Evolutionary conservation across 2,797 vertebrate genomes (phyloP), one percentile per base, ranked within the genome.

Genomic region (Onychomys arenicola): DNA sequence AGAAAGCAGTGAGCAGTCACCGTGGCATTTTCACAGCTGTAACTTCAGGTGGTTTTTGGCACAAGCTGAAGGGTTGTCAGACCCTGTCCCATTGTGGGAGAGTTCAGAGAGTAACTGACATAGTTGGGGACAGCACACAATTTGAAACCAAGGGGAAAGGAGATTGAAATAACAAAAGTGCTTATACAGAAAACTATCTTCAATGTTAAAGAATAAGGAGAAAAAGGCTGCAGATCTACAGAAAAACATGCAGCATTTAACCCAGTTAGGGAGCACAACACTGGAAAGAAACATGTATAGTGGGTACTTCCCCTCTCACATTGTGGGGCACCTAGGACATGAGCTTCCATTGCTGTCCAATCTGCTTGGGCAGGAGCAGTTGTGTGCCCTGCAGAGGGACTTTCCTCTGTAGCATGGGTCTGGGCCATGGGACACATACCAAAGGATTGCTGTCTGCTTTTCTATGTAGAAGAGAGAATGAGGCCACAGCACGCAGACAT

Each of bases 281-380:
- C 63, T 81, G 34, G n/a, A 78, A 43, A 71, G 40, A 43, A 49
- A 63, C 49, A n/a, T 0, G 13, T 0, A 17, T 5, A 69, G 14
- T 55, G 77, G 78, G 57, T 32, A 55, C 40, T 19, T 46, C 52
- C 34, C 55, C 27, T 29, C 40, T 46, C 34, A 43, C 3, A 82
- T 3, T 12, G n/a, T 10, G 19, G 73, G 88, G 21, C 27, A 32
- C 5, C 6, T 17, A 40, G 3, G 76, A 17, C 32, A 23, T 27
- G 6, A 3, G 2, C 23, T 4, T 73, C 32, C 4, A 1, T 8
- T 40, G 1, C n/a, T 34, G 13, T 46, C 55, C 0, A 0, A 7
- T 29, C 6, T 52, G 43, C 29, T 67, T 55, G 12, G 52, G 19
- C 0, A 52, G 7, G 49, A 13, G 5, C 10, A 55, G 67, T 25